Evolutionary conservation across 2,888 invertebrate genomes (phyloP).

Genomic region (Conomelus anceps): DNA sequence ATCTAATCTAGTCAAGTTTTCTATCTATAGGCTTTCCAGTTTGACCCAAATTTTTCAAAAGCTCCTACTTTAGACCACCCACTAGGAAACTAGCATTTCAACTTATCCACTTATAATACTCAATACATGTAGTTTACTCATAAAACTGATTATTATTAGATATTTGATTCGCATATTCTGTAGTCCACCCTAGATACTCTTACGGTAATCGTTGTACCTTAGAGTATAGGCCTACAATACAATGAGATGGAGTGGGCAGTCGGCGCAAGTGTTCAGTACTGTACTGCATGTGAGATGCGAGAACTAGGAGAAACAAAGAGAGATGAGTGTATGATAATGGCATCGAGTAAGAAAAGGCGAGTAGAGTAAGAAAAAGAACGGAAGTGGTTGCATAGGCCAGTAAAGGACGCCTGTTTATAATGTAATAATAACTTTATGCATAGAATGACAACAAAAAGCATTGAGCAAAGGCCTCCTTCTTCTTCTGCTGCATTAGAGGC

Average conservation of each 20-base stretch:
- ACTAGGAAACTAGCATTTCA: background rate
- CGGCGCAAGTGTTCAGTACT: background rate
- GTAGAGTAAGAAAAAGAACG: background rate
- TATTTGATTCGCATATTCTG: background rate
- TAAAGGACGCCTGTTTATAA: background rate
- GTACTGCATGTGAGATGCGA: background rate
- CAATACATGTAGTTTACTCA: too few species aligned
- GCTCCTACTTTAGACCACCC: background rate
- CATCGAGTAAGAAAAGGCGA: background rate
- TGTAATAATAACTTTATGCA: background rate
- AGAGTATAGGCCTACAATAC: background rate
- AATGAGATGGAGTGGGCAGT: background rate
- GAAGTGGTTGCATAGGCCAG: background rate
- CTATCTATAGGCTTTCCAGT: background rate
- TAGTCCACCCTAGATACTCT: background rate
- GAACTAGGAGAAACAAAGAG: background rate
- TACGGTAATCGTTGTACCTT: too few species aligned
- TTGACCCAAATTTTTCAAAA: background rate
- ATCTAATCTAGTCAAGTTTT: background rate
- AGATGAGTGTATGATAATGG: background rate
- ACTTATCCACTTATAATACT: background rate
- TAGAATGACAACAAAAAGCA: background rate
- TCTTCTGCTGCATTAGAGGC: background rate
- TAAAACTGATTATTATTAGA: background rate
- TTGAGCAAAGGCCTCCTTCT: background rate